Evolutionary conservation across 2,888 invertebrate genomes (phyloP), one percentile per base, ranked within the genome.

Genomic region (Eilema griseolum): DNA sequence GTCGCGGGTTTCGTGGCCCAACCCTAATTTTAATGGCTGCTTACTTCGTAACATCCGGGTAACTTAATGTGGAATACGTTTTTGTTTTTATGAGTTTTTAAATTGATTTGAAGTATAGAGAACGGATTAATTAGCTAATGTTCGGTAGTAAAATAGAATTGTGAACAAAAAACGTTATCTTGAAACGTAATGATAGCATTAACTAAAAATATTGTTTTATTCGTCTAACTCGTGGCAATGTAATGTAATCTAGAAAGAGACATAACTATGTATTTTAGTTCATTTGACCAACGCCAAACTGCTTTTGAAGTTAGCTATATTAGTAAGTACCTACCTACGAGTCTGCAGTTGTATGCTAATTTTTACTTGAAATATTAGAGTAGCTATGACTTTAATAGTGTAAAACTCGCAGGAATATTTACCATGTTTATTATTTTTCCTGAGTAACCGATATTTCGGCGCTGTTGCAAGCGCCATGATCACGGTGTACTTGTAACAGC

Each of bases 1-100:
- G 92, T 88, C 90, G 85, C 88, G 88, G 80, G 90, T 85, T 89
- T 88, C 87, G 90, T 91, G 89, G 94, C 95, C 95, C 95, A 95
- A 92, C 95, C 95, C 95, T 95, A 95, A 95, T 94, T 95, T 95
- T 95, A 95, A 95, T 95, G 95, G 95, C 95, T 93, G 95, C 95
- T 92, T 82, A 85, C 86, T 85, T 84, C 88, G 87, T 87, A 90
- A 94, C 91, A 93, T 95, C 94, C 94, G 93, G 93, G 84, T 91
- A 88, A 84, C 85, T 83, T 86, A 92, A 88, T 90, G 87, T 93
- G 91, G 93, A 92, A 87, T 85, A 83, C 83, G 83, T 81, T 83
- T 83, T 83, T 82, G 76, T 60, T 69, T 28, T 63, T 52, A 69
- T 33, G 70, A 75, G 66, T 69, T 78, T 76, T 78, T 74, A 78